These are phyloP conservation scores for human DNA, from an alignment of 2,113 vertebrate species.

Conservation along the genomic window DNA sequence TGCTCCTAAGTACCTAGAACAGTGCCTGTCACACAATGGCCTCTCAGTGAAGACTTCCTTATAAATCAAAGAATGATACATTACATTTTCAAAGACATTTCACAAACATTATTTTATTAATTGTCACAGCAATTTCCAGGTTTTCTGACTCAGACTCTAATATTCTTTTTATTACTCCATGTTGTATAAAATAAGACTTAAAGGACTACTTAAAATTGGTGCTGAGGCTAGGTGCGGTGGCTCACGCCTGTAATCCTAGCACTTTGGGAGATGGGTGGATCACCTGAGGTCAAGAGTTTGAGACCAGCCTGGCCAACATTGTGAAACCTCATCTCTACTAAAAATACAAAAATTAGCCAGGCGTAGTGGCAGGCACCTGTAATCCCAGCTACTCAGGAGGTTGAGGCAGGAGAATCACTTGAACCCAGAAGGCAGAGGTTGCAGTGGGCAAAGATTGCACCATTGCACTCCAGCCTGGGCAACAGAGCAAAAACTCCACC, in stretches of 20 bases:
- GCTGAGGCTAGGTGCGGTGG: background rate
- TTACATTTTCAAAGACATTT: constrained; percentile 23
- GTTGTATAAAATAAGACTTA: background rate
- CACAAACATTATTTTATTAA: background rate
- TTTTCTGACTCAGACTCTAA: background rate
- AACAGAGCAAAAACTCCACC: too few species aligned
- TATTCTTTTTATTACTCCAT: background rate
- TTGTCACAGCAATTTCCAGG: background rate
- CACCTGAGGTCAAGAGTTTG: background rate
- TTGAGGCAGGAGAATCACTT: too few species aligned
- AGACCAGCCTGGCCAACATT: too few species aligned
- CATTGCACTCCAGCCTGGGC: too few species aligned
- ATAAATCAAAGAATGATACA: background rate
- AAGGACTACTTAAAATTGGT: background rate
- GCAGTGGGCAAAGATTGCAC: too few species aligned
- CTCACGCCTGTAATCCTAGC: background rate
- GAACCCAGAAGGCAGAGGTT: too few species aligned
- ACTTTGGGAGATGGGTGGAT: background rate
- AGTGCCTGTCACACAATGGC: background rate
- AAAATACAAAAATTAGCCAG: too few species aligned
- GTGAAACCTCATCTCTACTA: too few species aligned
- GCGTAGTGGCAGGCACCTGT: too few species aligned
- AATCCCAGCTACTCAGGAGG: too few species aligned
- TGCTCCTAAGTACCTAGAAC: background rate
- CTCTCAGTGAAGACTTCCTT: background rate